A percentile compares a stretch with the other conserved stretches of the same genome.
Conservation (phyloP, 2,797 vertebrate species). For the Sebastes iracundus region DNA sequence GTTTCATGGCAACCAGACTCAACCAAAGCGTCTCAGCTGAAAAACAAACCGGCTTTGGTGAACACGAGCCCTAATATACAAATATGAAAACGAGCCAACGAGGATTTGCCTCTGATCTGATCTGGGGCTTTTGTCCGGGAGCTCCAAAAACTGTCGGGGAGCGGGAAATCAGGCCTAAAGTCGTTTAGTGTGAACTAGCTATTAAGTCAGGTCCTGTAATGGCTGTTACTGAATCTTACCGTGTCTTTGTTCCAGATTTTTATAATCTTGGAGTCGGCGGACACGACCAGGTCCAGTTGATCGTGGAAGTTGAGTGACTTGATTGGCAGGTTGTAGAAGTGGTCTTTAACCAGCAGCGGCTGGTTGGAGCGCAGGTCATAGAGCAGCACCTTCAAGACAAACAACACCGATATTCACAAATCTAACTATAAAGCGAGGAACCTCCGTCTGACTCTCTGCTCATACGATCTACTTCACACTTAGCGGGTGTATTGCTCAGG, state of each 20-base stretch:
- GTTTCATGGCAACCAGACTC: no score
- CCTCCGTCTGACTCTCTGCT: no score
- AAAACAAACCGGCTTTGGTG: rapidly evolving
- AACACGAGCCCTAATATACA: no score
- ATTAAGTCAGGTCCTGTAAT: not conserved
- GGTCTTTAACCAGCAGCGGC: constrained; percentile 94
- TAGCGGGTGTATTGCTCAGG: no score
- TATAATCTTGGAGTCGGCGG: constrained; percentile 94
- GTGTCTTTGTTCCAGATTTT: constrained; percentile 97
- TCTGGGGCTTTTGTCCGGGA: no score
- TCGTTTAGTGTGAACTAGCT: no score
- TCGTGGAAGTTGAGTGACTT: constrained; percentile 91
- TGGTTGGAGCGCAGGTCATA: constrained; percentile 95
- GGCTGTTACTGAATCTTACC: constrained; percentile 71
- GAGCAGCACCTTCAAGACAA: constrained; percentile 85
- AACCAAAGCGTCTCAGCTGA: no score
- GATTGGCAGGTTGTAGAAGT: constrained; percentile 94
- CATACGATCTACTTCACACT: no score
- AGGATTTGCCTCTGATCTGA: no score
- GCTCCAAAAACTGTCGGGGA: no score
- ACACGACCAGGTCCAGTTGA: constrained; percentile 90
- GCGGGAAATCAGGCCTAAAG: no score
- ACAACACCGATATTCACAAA: not conserved
- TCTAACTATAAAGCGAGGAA: no score
- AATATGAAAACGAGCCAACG: not conserved